Base-by-base conservation (phyloP, 37 sponge, comb jelly and placozoan species). In the Aphrocallistes beatrix region DNA sequence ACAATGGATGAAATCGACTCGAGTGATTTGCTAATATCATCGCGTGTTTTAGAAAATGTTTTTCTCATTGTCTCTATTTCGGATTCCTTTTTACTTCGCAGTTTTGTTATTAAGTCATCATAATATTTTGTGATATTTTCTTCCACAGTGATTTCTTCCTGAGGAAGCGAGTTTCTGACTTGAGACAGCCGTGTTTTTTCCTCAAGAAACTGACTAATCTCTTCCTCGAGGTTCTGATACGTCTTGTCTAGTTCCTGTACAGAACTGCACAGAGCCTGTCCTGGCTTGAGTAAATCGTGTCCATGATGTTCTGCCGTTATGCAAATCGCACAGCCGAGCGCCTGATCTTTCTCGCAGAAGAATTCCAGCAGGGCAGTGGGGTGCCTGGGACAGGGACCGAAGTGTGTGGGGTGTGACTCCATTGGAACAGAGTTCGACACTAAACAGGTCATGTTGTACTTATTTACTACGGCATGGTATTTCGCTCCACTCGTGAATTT, bases 351-450 rank as follows among this genome's bases (percentile, higher is more conserved):
- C 21, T 60, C 75, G 34, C 75, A 60, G 75, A 60, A 60, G n/a
- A 60, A 60, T 13, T 60, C 75, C 75, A 60, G n/a, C 75, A 60
- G 75, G n/a, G 75, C 75, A 28, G 75, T 60, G 34, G 10, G 75
- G 75, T 60, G 75, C 34, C 75, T 60, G 34, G 75, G 75, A 28
- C 75, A 60, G 75, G 75, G 75, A 25, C 75, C 75, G 75, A 60
- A 60, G 34, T 60, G 75, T 19, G 75, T 19, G 75, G 75, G 75
- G 21, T 60, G 75, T 28, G 75, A 25, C n/a, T 60, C 75, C 75
- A 60, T 60, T 19, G 75, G 75, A 13, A 60, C 75, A 28, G 75
- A 60, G 8, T 19, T 60, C 28, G 75, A 60, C 75, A 60, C 75
- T 30, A 60, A 13, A 13, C 75, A 60, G 10, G 75, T 60, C 75